Percentiles rank a stretch among this genome's conserved stretches.
Conservation (phyloP, 2,797 vertebrate genomes). For the Microtus obscurus region DNA sequence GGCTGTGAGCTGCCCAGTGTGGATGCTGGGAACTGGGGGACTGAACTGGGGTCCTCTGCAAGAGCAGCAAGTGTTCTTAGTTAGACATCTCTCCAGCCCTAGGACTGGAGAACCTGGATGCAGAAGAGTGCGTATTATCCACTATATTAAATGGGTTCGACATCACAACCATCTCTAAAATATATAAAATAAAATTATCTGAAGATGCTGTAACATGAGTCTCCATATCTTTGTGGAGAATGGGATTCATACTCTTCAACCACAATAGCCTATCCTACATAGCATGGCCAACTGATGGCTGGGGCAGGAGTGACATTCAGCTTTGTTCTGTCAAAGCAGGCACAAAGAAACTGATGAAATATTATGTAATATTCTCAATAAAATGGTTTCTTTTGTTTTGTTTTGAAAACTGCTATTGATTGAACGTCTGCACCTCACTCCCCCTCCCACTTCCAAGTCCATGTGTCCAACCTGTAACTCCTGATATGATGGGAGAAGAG, state of each 20-base stretch:
- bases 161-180: constrained; percentile 26
- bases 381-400: not conserved
- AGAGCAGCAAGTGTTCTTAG: not conserved
- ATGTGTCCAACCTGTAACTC: not conserved
- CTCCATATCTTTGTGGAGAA: not conserved
- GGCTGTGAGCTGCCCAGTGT: not conserved
- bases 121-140: not conserved
- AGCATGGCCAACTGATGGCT: not conserved
- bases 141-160: constrained; percentile 15
- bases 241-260: not conserved
- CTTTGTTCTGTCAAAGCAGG: not conserved
- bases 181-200: not conserved
- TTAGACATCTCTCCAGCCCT: not conserved
- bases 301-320: not conserved
- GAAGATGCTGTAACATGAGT: constrained; percentile 38
- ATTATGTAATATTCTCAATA: not conserved
- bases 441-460: not conserved
- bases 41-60: not conserved
- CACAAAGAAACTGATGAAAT: constrained; percentile 47
- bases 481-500: not conserved
- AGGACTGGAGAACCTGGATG: not conserved
- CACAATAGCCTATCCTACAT: not conserved
- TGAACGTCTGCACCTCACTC: not conserved
- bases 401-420: not conserved
- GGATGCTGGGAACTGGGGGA: not conserved